phyloP scores from a whole-genome alignment of 2,797 vertebrate species.

The Helostoma temminkii region DNA sequence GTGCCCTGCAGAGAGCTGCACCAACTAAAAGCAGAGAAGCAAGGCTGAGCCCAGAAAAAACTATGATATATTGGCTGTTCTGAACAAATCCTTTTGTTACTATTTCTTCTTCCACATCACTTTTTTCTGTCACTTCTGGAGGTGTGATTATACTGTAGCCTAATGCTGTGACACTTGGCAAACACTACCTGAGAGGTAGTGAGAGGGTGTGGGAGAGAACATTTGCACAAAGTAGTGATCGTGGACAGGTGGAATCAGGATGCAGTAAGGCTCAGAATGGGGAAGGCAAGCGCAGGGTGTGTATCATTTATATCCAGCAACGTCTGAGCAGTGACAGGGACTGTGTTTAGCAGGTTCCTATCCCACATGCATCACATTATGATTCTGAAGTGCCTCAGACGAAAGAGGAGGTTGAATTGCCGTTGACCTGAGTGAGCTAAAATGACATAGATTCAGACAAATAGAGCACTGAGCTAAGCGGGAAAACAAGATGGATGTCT shows the following conservation, averaged over 20 bases:
- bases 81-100: slow-evolving; percentile 63
- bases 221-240: slow-evolving; percentile 52
- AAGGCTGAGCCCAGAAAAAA: slow-evolving; percentile 72
- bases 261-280: slow-evolving; percentile 57
- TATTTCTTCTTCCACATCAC: slow-evolving; percentile 58
- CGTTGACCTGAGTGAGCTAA: slow-evolving; percentile 85
- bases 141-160: slow-evolving; percentile 52
- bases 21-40: slow-evolving; percentile 68
- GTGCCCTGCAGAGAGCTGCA: slow-evolving; percentile 76
- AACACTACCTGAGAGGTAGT: slow-evolving; percentile 45
- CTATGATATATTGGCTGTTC: slow-evolving; percentile 67
- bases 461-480: slow-evolving; percentile 80
- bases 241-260: slow-evolving; percentile 66
- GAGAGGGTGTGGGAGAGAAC: slow-evolving; percentile 45
- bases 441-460: slow-evolving; percentile 86
- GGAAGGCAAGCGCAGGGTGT: slow-evolving; percentile 46
- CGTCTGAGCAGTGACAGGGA: slow-evolving; percentile 80
- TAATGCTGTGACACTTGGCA: slow-evolving; percentile 49
- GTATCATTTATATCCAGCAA: slow-evolving; percentile 78
- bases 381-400: slow-evolving; percentile 82
- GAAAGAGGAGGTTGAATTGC: slow-evolving; percentile 84
- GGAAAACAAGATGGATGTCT: slow-evolving; percentile 83
- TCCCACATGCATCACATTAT: slow-evolving; percentile 84
- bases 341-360: slow-evolving; percentile 83
- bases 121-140: slow-evolving; percentile 46